These are phyloP conservation scores for Brachyhypopomus occidentalis DNA, from an alignment of 2,113 vertebrate genomes.

Conservation along the genomic window DNA sequence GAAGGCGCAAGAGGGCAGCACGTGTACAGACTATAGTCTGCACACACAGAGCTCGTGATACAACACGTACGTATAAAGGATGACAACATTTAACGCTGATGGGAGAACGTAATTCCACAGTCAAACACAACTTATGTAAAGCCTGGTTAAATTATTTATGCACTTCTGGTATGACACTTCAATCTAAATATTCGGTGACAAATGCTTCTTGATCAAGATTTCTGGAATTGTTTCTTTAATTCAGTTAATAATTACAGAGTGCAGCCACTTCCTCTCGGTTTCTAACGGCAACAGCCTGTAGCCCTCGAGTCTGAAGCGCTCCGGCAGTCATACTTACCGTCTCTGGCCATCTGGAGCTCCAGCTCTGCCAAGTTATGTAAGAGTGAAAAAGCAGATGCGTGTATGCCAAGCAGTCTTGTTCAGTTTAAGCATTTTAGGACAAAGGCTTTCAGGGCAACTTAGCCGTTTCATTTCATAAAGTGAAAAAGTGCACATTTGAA, in stretches of 20 bases:
- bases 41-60: too few species aligned
- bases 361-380: conserved; percentile 39
- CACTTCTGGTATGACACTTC: too few species aligned
- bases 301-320: conserved; percentile 32
- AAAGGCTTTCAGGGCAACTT: background rate
- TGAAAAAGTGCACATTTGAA: background rate
- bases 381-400: conserved; percentile 20
- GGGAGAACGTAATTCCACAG: too few species aligned
- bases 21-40: too few species aligned
- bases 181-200: background rate
- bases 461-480: background rate
- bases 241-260: background rate
- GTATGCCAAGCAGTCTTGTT: conserved; percentile 1
- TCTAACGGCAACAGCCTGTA: conserved; percentile 24
- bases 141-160: too few species aligned
- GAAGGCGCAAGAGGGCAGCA: too few species aligned
- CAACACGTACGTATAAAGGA: too few species aligned
- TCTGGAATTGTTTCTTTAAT: conserved; percentile 20
- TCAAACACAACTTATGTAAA: too few species aligned
- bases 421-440: background rate
- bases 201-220: conserved; percentile 4
- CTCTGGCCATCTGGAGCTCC: conserved; percentile 36
- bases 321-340: conserved; percentile 28
- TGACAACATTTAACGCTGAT: too few species aligned
- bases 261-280: conserved; percentile 5